A percentile compares a stretch with the other conserved stretches of the same genome.
These are phyloP conservation scores for Drosophila tropicalis DNA, from an alignment of 1,140 invertebrate species.

Conservation along the genomic window DNA sequence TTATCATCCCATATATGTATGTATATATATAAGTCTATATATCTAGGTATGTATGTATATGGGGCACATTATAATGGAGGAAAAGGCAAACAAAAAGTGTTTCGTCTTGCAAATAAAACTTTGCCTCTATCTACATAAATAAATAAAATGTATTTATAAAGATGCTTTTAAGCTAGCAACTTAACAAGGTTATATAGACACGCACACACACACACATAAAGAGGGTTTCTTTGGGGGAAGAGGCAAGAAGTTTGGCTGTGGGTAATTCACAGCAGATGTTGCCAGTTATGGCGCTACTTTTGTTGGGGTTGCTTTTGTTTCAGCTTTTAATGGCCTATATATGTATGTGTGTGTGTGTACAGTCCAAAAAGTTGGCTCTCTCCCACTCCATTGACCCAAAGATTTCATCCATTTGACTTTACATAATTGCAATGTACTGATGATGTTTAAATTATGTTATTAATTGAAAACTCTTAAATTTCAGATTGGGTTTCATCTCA, in stretches of 20 bases:
- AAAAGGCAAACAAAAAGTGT: conserved; percentile 52
- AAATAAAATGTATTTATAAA: conserved; percentile 83
- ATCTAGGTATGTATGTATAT: conserved; percentile 19
- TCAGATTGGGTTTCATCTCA: conserved; percentile 91
- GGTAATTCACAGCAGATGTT: conserved; percentile 71
- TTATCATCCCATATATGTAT: background rate
- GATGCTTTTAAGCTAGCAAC: conserved; percentile 77
- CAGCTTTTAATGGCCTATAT: conserved; percentile 13
- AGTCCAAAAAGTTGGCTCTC: too few relatives aligned
- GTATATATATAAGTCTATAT: conserved; percentile 11
- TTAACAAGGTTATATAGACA: conserved; percentile 67
- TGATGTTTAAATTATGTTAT: conserved; percentile 64
- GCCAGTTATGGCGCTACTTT: conserved; percentile 61
- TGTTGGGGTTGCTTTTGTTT: conserved; percentile 54
- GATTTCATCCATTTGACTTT: conserved; percentile 25
- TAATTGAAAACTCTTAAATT: conserved; percentile 69
- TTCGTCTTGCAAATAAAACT: conserved; percentile 57
- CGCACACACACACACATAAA: conserved; percentile 13
- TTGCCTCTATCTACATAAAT: conserved; percentile 71
- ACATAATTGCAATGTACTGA: conserved; percentile 40
- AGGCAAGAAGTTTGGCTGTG: conserved; percentile 18
- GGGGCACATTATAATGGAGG: conserved; percentile 60
- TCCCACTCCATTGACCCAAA: too few relatives aligned
- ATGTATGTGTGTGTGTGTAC: too few relatives aligned
- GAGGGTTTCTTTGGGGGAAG: conserved; percentile 9